Evolutionary conservation across 37 sponge, comb jelly and placozoan genomes (phyloP).

Genomic region (Haliclona indistincta): DNA sequence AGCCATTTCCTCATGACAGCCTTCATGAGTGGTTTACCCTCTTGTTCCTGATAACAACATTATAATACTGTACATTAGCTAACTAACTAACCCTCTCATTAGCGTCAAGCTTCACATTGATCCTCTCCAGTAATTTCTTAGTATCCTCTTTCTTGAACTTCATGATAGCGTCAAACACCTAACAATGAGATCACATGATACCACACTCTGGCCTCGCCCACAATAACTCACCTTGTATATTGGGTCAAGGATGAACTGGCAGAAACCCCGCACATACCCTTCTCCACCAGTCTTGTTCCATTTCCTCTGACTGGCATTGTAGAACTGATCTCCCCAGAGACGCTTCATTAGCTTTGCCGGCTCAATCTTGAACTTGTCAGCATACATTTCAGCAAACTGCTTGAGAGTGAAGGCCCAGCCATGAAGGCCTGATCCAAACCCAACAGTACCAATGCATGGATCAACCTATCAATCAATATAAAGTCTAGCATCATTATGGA

Average conservation of each 20-base stretch:
- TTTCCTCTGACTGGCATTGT: conserved; percentile 79
- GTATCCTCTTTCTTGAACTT: conserved; percentile 92
- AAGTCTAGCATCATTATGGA: not conserved
- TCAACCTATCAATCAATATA: conserved; percentile 58
- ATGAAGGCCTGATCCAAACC: conserved; percentile 98
- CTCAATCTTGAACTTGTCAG: conserved; percentile 97
- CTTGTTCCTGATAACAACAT: conserved; percentile 41
- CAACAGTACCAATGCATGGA: conserved; percentile 92
- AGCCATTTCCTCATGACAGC: conserved; percentile 80
- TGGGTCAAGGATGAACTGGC: conserved; percentile 96
- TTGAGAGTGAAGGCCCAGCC: conserved; percentile 99
- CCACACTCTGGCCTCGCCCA: too few species aligned
- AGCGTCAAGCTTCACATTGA: conserved; percentile 81
- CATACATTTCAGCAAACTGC: conserved; percentile 98
- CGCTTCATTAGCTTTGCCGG: conserved; percentile 90
- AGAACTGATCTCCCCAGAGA: conserved; percentile 98
- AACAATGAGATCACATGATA: too few species aligned
- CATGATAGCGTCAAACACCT: conserved; percentile 93
- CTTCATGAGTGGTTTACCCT: conserved; percentile 63
- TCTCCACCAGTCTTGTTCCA: conserved; percentile 87
- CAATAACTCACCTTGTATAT: conserved; percentile 95
- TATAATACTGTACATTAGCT: too few species aligned
- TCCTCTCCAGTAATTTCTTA: conserved; percentile 79
- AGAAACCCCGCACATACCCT: conserved; percentile 92
- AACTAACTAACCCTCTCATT: conserved; percentile 64